Evolutionary conservation across 2,888 invertebrate genomes (phyloP).

Genomic region (Microctonus hyperodae): DNA sequence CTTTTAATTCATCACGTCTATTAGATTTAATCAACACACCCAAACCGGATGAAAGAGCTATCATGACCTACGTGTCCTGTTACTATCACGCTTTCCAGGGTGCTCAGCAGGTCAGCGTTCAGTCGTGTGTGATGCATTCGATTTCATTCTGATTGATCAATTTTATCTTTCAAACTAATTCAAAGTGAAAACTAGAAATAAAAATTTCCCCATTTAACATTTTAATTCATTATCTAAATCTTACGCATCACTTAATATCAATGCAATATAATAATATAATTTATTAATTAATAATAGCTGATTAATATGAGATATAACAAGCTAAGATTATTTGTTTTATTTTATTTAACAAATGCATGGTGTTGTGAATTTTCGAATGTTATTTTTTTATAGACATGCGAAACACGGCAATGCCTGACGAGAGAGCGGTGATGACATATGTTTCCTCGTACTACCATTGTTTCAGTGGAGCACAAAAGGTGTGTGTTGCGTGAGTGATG

Average conservation of each 20-base stretch:
- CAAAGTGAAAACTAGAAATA: conserved; percentile 32
- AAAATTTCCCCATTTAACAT: conserved; percentile 25
- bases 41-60: conserved; percentile 99
- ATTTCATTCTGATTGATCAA: conserved; percentile 8
- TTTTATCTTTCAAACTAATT: conserved; percentile 3
- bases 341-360: conserved; percentile 58
- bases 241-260: conserved; percentile 16
- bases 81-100: conserved; percentile 99
- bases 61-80: conserved; percentile 99
- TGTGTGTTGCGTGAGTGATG: conserved; percentile 61
- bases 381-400: conserved; percentile 82
- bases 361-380: conserved; percentile 57
- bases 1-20: conserved; percentile 44
- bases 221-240: conserved; percentile 17
- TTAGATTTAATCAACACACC: conserved; percentile 99
- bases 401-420: conserved; percentile 99
- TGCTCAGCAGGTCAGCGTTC: conserved; percentile 88
- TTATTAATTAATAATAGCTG: not conserved
- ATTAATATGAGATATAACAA: not conserved
- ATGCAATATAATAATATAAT: not conserved
- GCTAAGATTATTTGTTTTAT: conserved; percentile 6
- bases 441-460: conserved; percentile 99
- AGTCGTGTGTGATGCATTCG: conserved; percentile 26
- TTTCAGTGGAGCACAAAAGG: conserved; percentile 99
- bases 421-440: conserved; percentile 99